A percentile compares a stretch with the other conserved stretches of the same genome.
Evolutionary conservation across 2,113 vertebrate species (phyloP).

Genomic region (Melanerpes formicivorus): DNA sequence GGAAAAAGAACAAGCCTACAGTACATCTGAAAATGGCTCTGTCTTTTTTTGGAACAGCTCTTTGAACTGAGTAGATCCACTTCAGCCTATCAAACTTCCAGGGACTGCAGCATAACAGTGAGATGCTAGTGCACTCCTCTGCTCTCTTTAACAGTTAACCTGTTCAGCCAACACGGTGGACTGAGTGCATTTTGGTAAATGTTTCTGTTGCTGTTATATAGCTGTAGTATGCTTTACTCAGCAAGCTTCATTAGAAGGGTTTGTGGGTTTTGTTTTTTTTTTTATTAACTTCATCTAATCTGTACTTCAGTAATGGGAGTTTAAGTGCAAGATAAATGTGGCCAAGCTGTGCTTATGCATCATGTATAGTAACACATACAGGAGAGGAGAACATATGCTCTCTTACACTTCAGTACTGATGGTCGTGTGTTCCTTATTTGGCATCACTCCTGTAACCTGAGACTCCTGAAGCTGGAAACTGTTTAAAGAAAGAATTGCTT

Average conservation of each 20-base stretch:
- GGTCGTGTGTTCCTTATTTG: background rate
- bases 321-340: slow-evolving; percentile 29
- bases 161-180: background rate
- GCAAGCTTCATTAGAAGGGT: background rate
- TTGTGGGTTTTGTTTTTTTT: background rate
- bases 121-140: background rate
- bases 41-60: background rate
- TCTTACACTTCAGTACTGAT: rapidly evolving
- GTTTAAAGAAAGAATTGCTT: background rate
- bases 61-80: background rate
- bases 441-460: background rate
- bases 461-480: background rate
- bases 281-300: slow-evolving; percentile 5
- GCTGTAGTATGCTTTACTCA: background rate
- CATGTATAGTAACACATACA: background rate
- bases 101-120: background rate
- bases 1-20: background rate
- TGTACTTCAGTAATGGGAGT: background rate
- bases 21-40: background rate
- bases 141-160: background rate
- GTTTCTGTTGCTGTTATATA: background rate
- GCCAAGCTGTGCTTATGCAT: background rate
- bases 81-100: background rate
- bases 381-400: background rate
- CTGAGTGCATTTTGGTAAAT: background rate